Evolutionary conservation across 2,888 invertebrate species (phyloP), one percentile per base, ranked within the genome.

Genomic region (Drosophila acutilabella): DNA sequence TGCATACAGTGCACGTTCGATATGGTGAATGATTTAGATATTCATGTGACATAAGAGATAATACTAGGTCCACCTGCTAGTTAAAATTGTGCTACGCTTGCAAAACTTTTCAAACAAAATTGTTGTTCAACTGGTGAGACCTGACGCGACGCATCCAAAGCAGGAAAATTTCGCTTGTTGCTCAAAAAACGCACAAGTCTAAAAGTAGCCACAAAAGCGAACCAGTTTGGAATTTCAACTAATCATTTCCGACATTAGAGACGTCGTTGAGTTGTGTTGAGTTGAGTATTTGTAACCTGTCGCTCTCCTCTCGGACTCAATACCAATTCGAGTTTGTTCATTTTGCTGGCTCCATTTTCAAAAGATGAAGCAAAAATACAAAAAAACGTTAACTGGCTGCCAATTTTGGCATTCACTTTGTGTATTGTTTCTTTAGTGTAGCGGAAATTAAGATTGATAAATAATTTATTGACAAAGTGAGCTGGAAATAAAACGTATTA

Each of bases 371-470:
- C 16, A 50, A 66, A 52, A 42, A 40, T 45, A 40, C 59, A 14
- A 45, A 57, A 57, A 41, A 23, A 16, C 26, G 7, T 57, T 41
- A 51, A 52, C 20, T 45, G 52, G 40, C 44, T 59, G 54, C 38
- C 51, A 65, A 60, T 70, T 64, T 72, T 72, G 64, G 65, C 77
- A 72, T 72, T 72, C 71, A 71, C 72, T 71, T 70, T 57, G 45
- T 50, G 52, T 47, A 60, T 65, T 78, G 59, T 69, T 74, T 65
- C 51, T 20, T 58, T 14, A 44, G 60, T 38, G 45, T 58, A 67
- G 74, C 82, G 80, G 82, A 81, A 81, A 80, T 79, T 66, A 72
- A 79, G 81, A 81, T 76, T 82, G 72, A 82, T 79, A 75, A 79
- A 73, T 74, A 62, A 52, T 81, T 71, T 71, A 79, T 78, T 78